A percentile compares a stretch with the other conserved stretches of the same genome.
phyloP scores from a whole-genome alignment of 2,113 vertebrate species.

The Oostethus manadensis region DNA sequence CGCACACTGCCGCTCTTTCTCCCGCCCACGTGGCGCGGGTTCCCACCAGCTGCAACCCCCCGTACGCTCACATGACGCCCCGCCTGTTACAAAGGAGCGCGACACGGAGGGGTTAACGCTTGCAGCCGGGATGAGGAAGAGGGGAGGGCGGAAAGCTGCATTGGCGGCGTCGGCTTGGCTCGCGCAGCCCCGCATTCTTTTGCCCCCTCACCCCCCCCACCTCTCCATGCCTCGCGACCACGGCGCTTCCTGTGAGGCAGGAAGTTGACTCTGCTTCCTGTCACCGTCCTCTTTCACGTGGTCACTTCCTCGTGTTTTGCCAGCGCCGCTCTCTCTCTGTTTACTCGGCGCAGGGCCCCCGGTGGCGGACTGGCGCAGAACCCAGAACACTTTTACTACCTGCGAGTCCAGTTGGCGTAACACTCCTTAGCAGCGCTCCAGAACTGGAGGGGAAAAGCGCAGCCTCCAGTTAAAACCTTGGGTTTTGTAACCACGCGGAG shows the following conservation, averaged over 20 bases:
- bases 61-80: constrained; percentile 22
- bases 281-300: constrained; percentile 75
- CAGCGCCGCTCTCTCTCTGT: constrained; percentile 36
- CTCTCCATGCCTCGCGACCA: constrained; percentile 54
- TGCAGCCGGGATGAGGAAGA: constrained; percentile 5
- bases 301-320: constrained; percentile 74
- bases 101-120: constrained; percentile 30
- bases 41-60: constrained; percentile 17
- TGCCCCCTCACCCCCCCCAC: constrained; percentile 50
- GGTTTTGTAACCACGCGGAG: constrained; percentile 67
- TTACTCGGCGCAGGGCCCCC: constrained; percentile 50
- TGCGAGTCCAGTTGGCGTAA: not conserved
- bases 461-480: constrained; percentile 30
- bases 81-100: constrained; percentile 24
- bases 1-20: constrained; percentile 49
- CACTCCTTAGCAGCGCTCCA: not conserved
- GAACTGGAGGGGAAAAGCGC: not conserved
- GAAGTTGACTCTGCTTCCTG: constrained; percentile 71
- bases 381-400: not conserved
- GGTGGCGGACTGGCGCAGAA: constrained; percentile 6
- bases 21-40: not conserved
- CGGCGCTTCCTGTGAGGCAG: constrained; percentile 71
- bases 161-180: constrained; percentile 44
- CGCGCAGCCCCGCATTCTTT: constrained; percentile 50
- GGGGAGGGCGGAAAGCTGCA: constrained; percentile 14